A percentile compares a stretch with the other conserved stretches of the same genome.
Evolutionary conservation across 2,888 invertebrate species (phyloP).

Genomic region (Drosophila prostipennis): DNA sequence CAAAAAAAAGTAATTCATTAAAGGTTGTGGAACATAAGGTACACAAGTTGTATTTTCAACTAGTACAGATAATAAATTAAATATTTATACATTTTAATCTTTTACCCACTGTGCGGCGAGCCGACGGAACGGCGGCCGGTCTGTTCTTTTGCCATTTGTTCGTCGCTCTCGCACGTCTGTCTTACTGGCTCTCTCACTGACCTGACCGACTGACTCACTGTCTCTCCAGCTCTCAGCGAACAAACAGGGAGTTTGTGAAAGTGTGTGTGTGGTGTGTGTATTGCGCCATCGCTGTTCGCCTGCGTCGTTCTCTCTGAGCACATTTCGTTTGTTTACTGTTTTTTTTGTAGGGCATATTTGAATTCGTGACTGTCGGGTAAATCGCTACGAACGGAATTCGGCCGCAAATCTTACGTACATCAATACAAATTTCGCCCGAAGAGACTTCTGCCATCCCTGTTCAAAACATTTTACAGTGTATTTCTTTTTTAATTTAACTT

Average conservation of each 20-base stretch:
- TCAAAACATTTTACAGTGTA: no score
- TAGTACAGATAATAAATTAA: no score
- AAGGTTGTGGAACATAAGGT: no score
- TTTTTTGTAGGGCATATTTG: conserved; percentile 19
- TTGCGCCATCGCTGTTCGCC: conserved; percentile 21
- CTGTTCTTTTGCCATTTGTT: conserved; percentile 1
- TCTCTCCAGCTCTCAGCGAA: conserved; percentile 20
- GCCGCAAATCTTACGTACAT: no score
- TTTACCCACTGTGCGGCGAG: neutral
- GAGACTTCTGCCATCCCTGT: no score
- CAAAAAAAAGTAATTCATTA: no score
- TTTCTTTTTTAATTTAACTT: no score
- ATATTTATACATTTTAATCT: no score
- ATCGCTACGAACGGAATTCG: no score
- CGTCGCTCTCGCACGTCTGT: conserved; percentile 3
- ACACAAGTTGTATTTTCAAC: no score
- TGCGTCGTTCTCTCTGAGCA: conserved; percentile 32
- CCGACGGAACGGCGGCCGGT: neutral
- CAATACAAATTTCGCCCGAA: no score
- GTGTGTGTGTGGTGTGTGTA: conserved; percentile 11
- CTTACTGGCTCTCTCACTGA: conserved; percentile 9
- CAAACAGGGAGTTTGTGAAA: conserved; percentile 7
- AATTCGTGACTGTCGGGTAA: neutral
- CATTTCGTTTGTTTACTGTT: conserved; percentile 74
- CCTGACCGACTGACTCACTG: conserved; percentile 27